Conservation (phyloP, 2,797 vertebrate species). For the Tenualosa ilisha region DNA sequence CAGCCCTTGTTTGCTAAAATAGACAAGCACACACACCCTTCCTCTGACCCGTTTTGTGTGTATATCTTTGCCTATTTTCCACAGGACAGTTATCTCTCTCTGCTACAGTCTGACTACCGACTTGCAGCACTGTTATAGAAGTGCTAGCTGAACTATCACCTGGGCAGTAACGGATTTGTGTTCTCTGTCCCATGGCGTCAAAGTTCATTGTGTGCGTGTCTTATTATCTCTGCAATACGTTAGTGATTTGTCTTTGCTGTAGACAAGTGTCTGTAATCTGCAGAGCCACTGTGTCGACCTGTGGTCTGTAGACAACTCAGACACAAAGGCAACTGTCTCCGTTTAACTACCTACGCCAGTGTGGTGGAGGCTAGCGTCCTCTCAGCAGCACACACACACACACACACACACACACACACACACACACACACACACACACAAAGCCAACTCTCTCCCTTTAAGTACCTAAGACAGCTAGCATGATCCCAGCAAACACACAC, state of each 20-base stretch:
- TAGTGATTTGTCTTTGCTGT: background rate
- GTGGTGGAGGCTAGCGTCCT: slow-evolving; percentile 52
- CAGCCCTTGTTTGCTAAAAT: background rate
- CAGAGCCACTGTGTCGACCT: background rate
- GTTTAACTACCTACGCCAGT: slow-evolving; percentile 55
- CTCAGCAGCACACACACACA: too few species aligned
- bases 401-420: too few species aligned
- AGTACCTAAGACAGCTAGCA: too few species aligned
- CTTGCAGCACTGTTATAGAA: background rate
- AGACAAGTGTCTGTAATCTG: background rate
- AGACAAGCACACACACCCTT: background rate
- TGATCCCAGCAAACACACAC: background rate
- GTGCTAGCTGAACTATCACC: background rate
- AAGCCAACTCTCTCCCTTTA: too few species aligned
- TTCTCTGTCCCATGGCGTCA: background rate
- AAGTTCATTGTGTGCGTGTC: background rate
- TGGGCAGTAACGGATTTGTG: background rate
- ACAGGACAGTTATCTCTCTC: background rate
- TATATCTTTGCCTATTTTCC: background rate
- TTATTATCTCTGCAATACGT: background rate
- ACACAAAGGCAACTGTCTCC: slow-evolving; percentile 37
- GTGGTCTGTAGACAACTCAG: background rate
- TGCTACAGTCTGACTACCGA: background rate
- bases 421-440: too few species aligned
- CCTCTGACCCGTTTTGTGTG: background rate